Evolutionary conservation across 2,113 vertebrate genomes (phyloP).

Genomic region (Nipponia nippon): DNA sequence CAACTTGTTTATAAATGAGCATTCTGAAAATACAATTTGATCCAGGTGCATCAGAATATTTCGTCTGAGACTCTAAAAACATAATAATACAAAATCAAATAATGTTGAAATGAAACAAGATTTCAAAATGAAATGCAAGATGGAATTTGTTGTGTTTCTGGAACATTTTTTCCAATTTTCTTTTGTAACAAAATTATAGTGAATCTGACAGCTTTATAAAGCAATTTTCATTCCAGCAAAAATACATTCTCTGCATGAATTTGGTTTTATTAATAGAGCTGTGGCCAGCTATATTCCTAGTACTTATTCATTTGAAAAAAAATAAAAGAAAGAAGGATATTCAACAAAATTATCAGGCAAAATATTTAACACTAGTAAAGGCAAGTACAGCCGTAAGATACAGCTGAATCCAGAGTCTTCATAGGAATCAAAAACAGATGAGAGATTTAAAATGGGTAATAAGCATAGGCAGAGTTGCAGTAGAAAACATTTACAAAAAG

Average conservation of each 20-base stretch:
- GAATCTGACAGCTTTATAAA: constrained; percentile 55
- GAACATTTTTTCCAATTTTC: constrained; percentile 50
- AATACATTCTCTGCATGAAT: constrained; percentile 46
- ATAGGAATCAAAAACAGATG: constrained; percentile 48
- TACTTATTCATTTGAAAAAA: constrained; percentile 18
- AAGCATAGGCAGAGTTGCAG: background rate
- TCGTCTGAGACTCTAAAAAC: constrained; percentile 1
- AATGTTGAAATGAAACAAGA: constrained; percentile 19
- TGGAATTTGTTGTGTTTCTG: constrained; percentile 19
- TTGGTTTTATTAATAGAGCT: constrained; percentile 43
- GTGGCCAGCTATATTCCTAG: constrained; percentile 32
- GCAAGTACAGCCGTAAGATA: background rate
- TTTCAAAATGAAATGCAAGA: constrained; percentile 53
- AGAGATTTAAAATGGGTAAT: background rate
- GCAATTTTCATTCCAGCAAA: constrained; percentile 60
- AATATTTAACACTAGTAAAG: constrained; percentile 51
- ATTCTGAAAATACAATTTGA: constrained; percentile 23
- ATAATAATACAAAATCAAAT: constrained; percentile 44
- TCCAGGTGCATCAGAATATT: constrained; percentile 5
- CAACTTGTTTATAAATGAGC: background rate
- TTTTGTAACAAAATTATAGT: constrained; percentile 52
- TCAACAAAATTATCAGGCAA: constrained; percentile 46
- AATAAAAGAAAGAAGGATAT: background rate
- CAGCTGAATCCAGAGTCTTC: background rate
- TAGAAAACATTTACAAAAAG: background rate